Evolutionary conservation across 2,797 vertebrate species (phyloP), one percentile per base, ranked within the genome.

Genomic region (Aldrovandia affinis): DNA sequence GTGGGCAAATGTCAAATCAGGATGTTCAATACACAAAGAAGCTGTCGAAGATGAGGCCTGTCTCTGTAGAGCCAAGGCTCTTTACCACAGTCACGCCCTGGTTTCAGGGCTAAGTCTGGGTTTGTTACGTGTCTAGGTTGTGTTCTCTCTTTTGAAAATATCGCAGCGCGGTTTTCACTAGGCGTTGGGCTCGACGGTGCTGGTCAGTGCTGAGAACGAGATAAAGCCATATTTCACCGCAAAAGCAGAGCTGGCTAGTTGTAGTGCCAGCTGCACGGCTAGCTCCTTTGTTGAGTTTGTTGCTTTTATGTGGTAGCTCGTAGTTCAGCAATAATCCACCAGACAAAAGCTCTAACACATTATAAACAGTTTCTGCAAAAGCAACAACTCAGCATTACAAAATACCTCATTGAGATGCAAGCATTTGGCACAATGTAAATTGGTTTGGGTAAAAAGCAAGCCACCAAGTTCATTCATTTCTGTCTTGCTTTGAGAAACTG

Each of bases 301-400:
- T 25, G 70, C 70, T n/a, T 3, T n/a, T 18, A 75, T 47, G 70
- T 22, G 8, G 25, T 44, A 5, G 20, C 22, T 75, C 36, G 18
- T 44, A 42, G 30, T 47, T 75, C 39, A 75, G 39, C 70, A 47
- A 39, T 47, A 75, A 75, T 44, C 39, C 39, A 25, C 70, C 70
- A 75, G 44, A 75, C 70, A 75, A 75, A 75, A 36, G 36, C 39
- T n/a, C 70, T 44, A 75, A 75, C 9, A 75, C 70, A 42, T 75
- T 75, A 44, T 75, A 44, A 75, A 22, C 68, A 70, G 42, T 47
- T 65, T 44, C 42, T 1, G 7, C 70, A 44, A 47, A 25, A 44
- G 39, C 39, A 75, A 47, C 68, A 47, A 75, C 39, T 75, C 36
- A 25, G 22, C 70, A 75, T 12, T 47, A 75, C 70, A 44, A 75